These are phyloP conservation scores for Oncorhynchus gorbuscha DNA, from an alignment of 2,113 vertebrate genomes.

Conservation along the genomic window DNA sequence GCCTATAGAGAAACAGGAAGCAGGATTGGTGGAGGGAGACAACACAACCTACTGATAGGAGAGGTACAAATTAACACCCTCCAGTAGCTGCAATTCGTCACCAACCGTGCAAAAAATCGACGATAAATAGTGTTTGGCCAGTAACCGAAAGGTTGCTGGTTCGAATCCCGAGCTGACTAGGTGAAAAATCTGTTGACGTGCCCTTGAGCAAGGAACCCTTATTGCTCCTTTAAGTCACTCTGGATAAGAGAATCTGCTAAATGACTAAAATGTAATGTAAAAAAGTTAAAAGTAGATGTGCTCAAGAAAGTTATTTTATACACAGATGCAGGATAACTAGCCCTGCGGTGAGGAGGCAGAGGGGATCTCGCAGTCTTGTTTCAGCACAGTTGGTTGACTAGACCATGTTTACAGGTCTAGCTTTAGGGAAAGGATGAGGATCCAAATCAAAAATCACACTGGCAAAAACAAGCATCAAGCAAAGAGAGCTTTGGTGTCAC, in stretches of 20 bases:
- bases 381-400: constrained; percentile 17
- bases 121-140: too few species aligned
- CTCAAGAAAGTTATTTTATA: constrained; percentile 43
- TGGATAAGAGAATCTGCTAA: too few species aligned
- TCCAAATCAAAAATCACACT: constrained; percentile 46
- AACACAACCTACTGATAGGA: neutral
- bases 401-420: constrained; percentile 27
- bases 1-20: constrained; percentile 47
- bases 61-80: neutral
- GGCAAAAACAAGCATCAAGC: constrained; percentile 38
- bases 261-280: too few species aligned
- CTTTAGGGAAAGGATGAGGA: constrained; percentile 36
- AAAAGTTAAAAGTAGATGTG: constrained; percentile 22
- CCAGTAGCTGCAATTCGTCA: neutral
- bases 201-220: too few species aligned
- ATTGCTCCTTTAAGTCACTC: too few species aligned
- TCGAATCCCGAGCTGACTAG: too few species aligned
- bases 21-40: constrained; percentile 1
- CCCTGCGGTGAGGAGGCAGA: constrained; percentile 51
- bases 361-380: neutral
- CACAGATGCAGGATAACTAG: constrained; percentile 36
- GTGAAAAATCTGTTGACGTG: too few species aligned
- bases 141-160: too few species aligned
- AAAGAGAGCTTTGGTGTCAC: constrained; percentile 48
- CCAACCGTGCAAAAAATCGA: neutral